Conservation (phyloP, 2,113 vertebrate species). For the Mustela lutreola region DNA sequence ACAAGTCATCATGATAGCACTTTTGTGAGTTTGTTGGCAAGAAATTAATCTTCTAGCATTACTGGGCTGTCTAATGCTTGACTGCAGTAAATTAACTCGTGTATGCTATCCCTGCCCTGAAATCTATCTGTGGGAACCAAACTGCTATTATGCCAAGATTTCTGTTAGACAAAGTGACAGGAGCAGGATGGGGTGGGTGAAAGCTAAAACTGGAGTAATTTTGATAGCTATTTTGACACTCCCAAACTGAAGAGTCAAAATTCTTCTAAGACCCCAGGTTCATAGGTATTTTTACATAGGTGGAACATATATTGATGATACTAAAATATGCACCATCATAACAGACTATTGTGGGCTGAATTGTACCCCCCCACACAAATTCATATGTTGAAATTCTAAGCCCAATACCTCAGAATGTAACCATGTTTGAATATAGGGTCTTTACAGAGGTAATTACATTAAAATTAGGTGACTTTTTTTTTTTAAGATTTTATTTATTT, state of each 20-base stretch:
- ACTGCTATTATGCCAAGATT: neutral
- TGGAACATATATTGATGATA: neutral
- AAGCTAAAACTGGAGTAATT: neutral
- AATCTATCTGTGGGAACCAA: neutral
- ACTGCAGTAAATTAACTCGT: constrained; percentile 59
- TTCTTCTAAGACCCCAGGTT: neutral
- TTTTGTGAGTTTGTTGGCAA: constrained; percentile 55
- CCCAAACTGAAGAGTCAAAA: neutral
- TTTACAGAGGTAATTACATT: neutral
- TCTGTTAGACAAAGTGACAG: constrained; percentile 15
- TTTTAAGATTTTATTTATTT: too few species aligned
- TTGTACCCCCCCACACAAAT: neutral
- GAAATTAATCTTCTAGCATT: constrained; percentile 67
- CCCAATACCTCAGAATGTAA: neutral
- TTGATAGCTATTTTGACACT: constrained; percentile 16
- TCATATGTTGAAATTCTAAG: neutral
- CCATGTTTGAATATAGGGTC: neutral
- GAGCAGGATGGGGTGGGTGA: neutral
- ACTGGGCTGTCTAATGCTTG: constrained; percentile 33
- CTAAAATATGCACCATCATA: neutral
- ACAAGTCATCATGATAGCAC: constrained; percentile 31
- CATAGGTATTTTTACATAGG: neutral
- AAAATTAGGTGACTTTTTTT: neutral
- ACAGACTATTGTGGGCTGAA: neutral
- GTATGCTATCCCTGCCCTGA: neutral